Evolutionary conservation across 2,888 invertebrate genomes (phyloP).

Genomic region (Mesorhabditis spiculigera): DNA sequence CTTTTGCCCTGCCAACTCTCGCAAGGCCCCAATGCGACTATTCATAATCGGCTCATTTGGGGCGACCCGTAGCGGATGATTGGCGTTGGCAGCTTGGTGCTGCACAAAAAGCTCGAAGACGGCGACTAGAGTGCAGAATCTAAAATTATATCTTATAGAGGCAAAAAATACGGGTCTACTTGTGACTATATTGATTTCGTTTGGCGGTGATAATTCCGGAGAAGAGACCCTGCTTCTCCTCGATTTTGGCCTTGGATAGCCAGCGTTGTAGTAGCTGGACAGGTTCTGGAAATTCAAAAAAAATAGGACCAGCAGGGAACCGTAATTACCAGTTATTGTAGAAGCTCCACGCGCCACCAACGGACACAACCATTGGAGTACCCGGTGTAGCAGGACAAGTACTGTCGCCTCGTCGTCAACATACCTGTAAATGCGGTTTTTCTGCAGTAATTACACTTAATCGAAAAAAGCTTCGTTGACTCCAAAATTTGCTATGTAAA

Average conservation of each 20-base stretch:
- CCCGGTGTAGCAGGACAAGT: constrained; percentile 31
- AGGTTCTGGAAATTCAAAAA: neutral
- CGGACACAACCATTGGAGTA: constrained; percentile 22
- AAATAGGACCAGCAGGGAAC: too few relatives aligned
- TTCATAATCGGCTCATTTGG: constrained; percentile 42
- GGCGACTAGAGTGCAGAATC: constrained; percentile 40
- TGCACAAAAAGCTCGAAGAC: constrained; percentile 40
- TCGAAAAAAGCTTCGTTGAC: neutral
- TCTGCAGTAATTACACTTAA: constrained; percentile 9
- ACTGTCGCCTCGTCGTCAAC: constrained; percentile 37
- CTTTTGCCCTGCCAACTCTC: constrained; percentile 37
- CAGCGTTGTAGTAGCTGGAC: constrained; percentile 1
- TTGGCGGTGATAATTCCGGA: constrained; percentile 26
- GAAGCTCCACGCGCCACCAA: too few relatives aligned
- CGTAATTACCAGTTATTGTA: too few relatives aligned
- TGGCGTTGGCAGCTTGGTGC: constrained; percentile 33
- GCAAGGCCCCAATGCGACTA: constrained; percentile 38
- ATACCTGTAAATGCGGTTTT: constrained; percentile 20
- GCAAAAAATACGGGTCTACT: constrained; percentile 17
- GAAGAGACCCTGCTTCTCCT: constrained; percentile 27
- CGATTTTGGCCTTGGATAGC: constrained; percentile 17
- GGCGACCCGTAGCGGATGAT: constrained; percentile 13
- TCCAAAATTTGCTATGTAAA: too few relatives aligned
- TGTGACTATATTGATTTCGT: constrained; percentile 32
- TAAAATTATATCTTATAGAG: constrained; percentile 20